These are phyloP conservation scores for Protomyctophum bolini DNA, from an alignment of 2,113 vertebrate species.

Conservation along the genomic window DNA sequence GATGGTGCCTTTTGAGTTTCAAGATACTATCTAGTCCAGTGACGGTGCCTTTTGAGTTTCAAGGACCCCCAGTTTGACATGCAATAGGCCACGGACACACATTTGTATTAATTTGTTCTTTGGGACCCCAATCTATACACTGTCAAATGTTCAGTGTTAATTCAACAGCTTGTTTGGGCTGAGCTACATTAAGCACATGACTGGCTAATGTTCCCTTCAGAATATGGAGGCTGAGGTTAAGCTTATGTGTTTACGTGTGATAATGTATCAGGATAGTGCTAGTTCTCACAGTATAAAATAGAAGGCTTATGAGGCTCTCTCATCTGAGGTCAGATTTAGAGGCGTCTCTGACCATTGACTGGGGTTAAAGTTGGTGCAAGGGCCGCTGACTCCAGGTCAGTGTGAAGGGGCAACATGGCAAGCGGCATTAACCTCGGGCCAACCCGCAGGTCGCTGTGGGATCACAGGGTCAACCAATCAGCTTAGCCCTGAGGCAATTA, in stretches of 20 bases:
- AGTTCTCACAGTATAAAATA: constrained; percentile 16
- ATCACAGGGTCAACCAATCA: constrained; percentile 50
- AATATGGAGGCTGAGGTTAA: neutral
- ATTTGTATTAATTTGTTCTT: too few species aligned
- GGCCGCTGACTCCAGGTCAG: constrained; percentile 51
- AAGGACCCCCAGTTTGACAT: too few species aligned
- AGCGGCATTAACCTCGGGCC: constrained; percentile 58
- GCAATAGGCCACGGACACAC: too few species aligned
- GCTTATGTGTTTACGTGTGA: neutral
- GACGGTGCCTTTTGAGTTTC: too few species aligned
- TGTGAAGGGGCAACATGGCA: constrained; percentile 36
- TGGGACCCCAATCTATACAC: too few species aligned
- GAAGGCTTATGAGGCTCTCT: constrained; percentile 2
- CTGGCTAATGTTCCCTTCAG: neutral
- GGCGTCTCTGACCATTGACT: constrained; percentile 9
- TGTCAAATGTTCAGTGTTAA: too few species aligned
- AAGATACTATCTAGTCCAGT: too few species aligned
- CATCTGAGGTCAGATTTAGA: constrained; percentile 41
- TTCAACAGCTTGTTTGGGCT: too few species aligned
- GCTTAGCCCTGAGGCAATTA: constrained; percentile 34
- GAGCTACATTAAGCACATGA: too few species aligned
- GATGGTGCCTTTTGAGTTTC: too few species aligned
- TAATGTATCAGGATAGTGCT: neutral
- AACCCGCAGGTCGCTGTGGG: constrained; percentile 51
- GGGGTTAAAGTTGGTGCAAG: constrained; percentile 36